A percentile compares a stretch with the other conserved stretches of the same genome.
phyloP scores from a whole-genome alignment of 2,113 vertebrate species.

The Catharus bicknelli region DNA sequence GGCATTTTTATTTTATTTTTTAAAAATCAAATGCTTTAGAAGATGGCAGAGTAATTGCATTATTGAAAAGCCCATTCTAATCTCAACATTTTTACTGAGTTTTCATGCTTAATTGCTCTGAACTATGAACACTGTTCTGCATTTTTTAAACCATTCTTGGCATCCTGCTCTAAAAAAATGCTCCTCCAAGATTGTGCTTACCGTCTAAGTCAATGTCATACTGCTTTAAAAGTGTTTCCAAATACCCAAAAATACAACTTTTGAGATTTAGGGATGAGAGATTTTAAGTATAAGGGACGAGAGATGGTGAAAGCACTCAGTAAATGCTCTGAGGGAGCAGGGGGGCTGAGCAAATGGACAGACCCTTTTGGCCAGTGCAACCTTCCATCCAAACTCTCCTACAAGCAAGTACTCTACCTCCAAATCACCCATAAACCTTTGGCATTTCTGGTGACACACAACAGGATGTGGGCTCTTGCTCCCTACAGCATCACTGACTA shows the following conservation, averaged over 20 bases:
- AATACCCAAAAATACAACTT: background rate
- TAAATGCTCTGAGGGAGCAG: fast-evolving
- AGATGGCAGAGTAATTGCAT: background rate
- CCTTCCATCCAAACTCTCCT: background rate
- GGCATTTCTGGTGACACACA: background rate
- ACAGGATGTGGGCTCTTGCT: background rate
- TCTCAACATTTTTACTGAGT: background rate
- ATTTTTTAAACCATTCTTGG: background rate
- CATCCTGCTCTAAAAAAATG: background rate
- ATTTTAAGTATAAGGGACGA: background rate
- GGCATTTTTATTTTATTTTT: background rate
- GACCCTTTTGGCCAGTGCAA: background rate
- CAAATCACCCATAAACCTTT: background rate
- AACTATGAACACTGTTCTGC: background rate
- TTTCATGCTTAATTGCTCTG: background rate
- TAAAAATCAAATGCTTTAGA: background rate
- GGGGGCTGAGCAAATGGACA: background rate
- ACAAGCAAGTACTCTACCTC: background rate
- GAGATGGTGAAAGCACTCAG: background rate
- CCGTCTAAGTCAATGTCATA: background rate
- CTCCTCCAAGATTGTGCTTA: background rate
- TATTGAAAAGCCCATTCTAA: background rate
- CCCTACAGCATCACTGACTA: background rate
- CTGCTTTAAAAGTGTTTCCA: background rate
- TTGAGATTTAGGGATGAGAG: background rate